These are phyloP conservation scores for Philypnodon macrostomus DNA, from an alignment of 2,797 vertebrate genomes.

Conservation along the genomic window DNA sequence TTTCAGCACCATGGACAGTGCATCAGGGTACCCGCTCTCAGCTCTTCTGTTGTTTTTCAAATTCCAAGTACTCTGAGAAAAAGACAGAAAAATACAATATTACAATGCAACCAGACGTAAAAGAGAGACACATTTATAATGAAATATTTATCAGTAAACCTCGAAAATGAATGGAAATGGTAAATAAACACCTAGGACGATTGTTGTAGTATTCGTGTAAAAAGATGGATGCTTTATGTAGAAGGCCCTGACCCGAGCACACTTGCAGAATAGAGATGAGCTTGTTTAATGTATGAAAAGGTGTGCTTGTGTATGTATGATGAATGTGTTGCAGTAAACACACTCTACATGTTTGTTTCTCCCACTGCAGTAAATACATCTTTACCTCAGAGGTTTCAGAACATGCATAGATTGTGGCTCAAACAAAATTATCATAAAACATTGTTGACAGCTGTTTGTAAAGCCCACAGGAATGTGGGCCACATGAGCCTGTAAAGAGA, in stretches of 20 bases:
- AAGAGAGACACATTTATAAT: too few species aligned
- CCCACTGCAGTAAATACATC: conserved; percentile 1
- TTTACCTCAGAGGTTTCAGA: background rate
- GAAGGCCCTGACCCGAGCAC: conserved; percentile 1
- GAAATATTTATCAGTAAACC: too few species aligned
- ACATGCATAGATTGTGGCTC: conserved; percentile 5
- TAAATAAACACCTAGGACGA: conserved; percentile 18
- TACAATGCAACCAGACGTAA: background rate
- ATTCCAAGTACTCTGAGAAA: too few species aligned
- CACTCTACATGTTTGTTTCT: background rate
- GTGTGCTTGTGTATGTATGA: background rate
- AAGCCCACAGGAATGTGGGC: too few species aligned
- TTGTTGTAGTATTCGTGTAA: conserved; percentile 22
- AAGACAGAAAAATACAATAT: background rate
- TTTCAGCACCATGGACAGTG: conserved; percentile 4
- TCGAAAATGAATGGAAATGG: background rate
- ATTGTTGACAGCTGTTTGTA: background rate
- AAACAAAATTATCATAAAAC: background rate
- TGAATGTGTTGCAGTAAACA: conserved; percentile 1
- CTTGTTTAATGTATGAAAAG: background rate
- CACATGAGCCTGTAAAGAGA: too few species aligned
- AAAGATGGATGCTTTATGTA: conserved; percentile 3
- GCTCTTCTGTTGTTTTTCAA: too few species aligned
- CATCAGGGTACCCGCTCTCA: too few species aligned
- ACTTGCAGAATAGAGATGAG: conserved; percentile 2